Evolutionary conservation across 2,113 vertebrate genomes (phyloP), one percentile per base, ranked within the genome.

Genomic region (Athene noctua): DNA sequence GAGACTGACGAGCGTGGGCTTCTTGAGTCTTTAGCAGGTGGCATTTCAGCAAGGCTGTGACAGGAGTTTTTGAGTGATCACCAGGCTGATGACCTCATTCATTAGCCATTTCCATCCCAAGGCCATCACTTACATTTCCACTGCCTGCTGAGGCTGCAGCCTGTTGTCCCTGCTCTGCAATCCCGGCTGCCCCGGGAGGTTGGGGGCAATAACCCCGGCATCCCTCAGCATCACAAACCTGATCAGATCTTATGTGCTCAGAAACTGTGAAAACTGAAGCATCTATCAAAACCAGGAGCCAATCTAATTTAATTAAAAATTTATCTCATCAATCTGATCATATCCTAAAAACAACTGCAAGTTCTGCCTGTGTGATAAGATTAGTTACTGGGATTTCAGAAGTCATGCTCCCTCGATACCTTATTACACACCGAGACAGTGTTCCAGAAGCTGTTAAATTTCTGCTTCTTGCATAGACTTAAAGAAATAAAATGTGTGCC

Each of bases 231-330:
- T 14, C 83, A 21, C n/a, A 42, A 61, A 30, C 18, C 63, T 6
- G 1, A 25, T 71, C 77, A 59, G 54, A 46, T 29, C 71, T 13
- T 15, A 26, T 2, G 15, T 15, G 17, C 2, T 42, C 63, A 79
- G 42, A 36, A 94, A 22, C 59, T 44, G 59, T 19, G 47, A 70
- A 78, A 81, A n/a, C 47, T 40, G 65, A 46, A 67, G 47, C 14
- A 5, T 18, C 73, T 40, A 19, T 44, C 38, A 55, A 96, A 66
- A 18, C n/a, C 38, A 59, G 32, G 47, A 59, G 63, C 87, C 32
- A 8, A 9, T 54, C 73, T 92, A 58, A 95, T 81, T 92, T 84
- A 91, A 96, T 92, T 95, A 89, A 86, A 96, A 71, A 42, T 59
- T 74, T 87, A 78, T 96, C 80, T 71, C 1, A 0, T 20, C 1